phyloP scores from a whole-genome alignment of 2,888 invertebrate genomes.

The Allophyes oxyacanthae region DNA sequence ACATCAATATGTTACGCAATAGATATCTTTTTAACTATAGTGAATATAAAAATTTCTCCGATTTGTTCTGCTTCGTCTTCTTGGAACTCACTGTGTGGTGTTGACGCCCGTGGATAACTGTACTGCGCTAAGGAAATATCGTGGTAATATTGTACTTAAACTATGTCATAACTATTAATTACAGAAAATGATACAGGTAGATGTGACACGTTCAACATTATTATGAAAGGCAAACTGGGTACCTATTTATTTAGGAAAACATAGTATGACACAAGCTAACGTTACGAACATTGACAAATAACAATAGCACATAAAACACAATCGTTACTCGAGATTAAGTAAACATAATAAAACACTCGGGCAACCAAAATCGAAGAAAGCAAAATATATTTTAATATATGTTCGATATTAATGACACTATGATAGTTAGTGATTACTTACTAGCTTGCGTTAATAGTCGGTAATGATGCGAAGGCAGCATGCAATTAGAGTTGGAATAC shows the following conservation, averaged over 20 bases:
- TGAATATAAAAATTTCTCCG: neutral
- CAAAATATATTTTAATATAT: conserved; percentile 10
- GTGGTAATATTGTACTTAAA: conserved; percentile 1
- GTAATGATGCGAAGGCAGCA: conserved; percentile 79
- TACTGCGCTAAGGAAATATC: conserved; percentile 76
- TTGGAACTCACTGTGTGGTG: conserved; percentile 84
- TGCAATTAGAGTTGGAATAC: conserved; percentile 75
- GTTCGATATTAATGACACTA: conserved; percentile 3
- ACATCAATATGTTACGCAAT: neutral
- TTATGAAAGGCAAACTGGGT: conserved; percentile 2
- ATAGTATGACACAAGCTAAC: conserved; percentile 4
- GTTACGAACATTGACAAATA: conserved; percentile 12
- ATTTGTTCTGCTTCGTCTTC: conserved; percentile 12
- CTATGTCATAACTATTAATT: neutral
- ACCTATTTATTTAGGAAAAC: conserved; percentile 12
- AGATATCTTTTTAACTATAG: neutral
- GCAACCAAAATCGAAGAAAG: conserved; percentile 16
- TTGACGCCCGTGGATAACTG: conserved; percentile 87
- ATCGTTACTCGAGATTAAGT: conserved; percentile 21
- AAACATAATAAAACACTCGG: conserved; percentile 19
- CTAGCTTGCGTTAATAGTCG: conserved; percentile 78
- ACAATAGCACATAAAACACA: conserved; percentile 35
- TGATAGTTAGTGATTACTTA: conserved; percentile 67
- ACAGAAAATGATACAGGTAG: neutral
- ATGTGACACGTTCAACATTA: neutral